Evolutionary conservation across 2,797 vertebrate genomes (phyloP).

Genomic region (Syngnathus rostellatus): DNA sequence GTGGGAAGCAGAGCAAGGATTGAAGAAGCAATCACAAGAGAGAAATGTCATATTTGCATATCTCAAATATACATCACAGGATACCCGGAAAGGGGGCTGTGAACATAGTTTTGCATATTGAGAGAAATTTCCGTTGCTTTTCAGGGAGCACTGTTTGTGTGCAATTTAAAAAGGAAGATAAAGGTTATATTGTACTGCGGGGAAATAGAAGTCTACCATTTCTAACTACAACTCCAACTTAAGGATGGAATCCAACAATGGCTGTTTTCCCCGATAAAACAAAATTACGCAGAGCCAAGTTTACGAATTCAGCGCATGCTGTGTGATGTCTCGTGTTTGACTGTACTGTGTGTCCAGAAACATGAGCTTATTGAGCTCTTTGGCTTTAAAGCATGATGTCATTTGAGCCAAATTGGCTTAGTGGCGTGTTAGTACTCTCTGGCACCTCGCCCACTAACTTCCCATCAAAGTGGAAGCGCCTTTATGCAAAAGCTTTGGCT

Average conservation of each 20-base stretch:
- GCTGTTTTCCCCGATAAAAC: not conserved
- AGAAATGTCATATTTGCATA: conserved; percentile 66
- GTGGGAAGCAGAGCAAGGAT: conserved; percentile 7
- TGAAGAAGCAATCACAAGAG: conserved; percentile 46
- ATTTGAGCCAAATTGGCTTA: not conserved
- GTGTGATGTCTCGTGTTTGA: not conserved
- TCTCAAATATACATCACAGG: conserved; percentile 58
- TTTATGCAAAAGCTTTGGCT: conserved; percentile 24
- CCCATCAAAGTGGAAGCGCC: conserved; percentile 16
- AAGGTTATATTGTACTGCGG: conserved; percentile 39
- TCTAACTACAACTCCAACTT: conserved; percentile 15
- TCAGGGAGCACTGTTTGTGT: conserved; percentile 38
- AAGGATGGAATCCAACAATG: conserved; percentile 19
- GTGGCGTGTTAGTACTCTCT: not conserved
- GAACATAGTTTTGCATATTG: conserved; percentile 53
- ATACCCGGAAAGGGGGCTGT: conserved; percentile 35
- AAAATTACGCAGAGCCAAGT: not conserved
- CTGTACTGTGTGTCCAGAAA: not conserved
- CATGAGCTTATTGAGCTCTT: not conserved
- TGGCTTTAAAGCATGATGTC: not conserved
- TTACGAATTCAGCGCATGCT: not conserved
- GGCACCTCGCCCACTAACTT: conserved; percentile 12
- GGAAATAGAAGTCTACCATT: conserved; percentile 13
- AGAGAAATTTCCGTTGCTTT: conserved; percentile 40
- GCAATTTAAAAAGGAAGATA: conserved; percentile 47